phyloP scores from a whole-genome alignment of 2,797 vertebrate species.

The Platalea minor region DNA sequence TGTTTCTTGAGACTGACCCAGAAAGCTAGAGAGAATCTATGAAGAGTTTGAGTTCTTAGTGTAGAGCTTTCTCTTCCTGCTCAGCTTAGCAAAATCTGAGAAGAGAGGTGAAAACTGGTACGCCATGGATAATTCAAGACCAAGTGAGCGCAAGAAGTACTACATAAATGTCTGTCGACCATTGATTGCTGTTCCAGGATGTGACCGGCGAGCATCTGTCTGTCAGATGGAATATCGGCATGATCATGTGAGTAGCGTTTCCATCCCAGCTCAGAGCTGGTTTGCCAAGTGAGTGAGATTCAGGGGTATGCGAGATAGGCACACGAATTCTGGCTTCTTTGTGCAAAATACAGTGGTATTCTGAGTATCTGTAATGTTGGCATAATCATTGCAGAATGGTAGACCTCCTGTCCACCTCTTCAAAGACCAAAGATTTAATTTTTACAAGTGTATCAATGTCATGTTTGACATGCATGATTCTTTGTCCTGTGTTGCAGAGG shows the following conservation, averaged over 20 bases:
- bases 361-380: background rate
- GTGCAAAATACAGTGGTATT: background rate
- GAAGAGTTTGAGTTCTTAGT: background rate
- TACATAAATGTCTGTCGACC: slow-evolving; percentile 93
- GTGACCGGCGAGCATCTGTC: slow-evolving; percentile 83
- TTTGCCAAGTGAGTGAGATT: background rate
- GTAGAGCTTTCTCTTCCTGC: background rate
- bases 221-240: slow-evolving; percentile 84
- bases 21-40: background rate
- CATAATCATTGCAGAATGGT: background rate
- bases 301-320: background rate
- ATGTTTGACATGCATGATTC: accelerated
- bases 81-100: slow-evolving; percentile 84
- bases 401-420: background rate
- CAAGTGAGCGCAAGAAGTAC: slow-evolving; percentile 79
- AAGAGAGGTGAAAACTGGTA: slow-evolving; percentile 83
- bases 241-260: slow-evolving; percentile 70
- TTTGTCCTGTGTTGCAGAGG: background rate
- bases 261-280: background rate
- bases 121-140: slow-evolving; percentile 73
- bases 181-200: slow-evolving; percentile 81
- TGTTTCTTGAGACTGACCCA: background rate
- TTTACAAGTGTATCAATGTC: background rate
- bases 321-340: background rate
- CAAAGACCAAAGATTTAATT: background rate